Evolutionary conservation across 1,140 invertebrate genomes (phyloP).

Genomic region (Pygmarrhopalites habei): DNA sequence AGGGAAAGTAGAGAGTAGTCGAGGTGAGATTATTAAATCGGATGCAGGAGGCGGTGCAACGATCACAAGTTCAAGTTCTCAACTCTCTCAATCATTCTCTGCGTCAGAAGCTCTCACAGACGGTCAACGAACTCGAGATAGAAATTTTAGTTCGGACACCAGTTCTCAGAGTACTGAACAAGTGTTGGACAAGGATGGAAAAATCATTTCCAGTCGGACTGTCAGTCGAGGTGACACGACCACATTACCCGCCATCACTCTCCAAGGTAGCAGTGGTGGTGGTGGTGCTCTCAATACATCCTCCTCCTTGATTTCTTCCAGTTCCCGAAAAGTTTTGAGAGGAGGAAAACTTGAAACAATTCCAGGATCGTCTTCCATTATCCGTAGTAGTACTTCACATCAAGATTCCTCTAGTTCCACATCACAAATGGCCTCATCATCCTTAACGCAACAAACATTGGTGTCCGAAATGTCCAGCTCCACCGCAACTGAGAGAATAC

Average conservation of each 20-base stretch:
- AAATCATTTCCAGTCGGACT: neutral
- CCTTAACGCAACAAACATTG: neutral
- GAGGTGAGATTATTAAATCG: neutral
- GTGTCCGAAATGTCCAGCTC: neutral
- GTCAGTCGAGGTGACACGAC: neutral
- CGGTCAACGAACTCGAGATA: neutral
- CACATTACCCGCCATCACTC: conserved; percentile 5
- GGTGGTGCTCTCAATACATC: no score
- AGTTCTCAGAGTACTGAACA: neutral
- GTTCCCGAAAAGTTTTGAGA: conserved; percentile 13
- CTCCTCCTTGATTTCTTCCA: no score
- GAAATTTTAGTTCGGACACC: neutral
- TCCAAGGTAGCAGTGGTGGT: neutral
- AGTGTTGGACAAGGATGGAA: conserved; percentile 2
- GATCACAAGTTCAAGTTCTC: neutral
- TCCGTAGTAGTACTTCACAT: neutral
- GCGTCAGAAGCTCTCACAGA: conserved; percentile 1
- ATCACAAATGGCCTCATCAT: conserved; percentile 1
- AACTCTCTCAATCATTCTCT: neutral
- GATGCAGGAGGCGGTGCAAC: neutral
- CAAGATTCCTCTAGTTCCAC: no score
- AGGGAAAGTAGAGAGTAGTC: conserved; percentile 2
- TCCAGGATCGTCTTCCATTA: neutral
- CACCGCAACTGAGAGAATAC: neutral
- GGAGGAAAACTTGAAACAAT: conserved; percentile 26